These are phyloP conservation scores for Catamblyrhynchus diadema DNA, from an alignment of 2,797 vertebrate genomes.

Conservation along the genomic window DNA sequence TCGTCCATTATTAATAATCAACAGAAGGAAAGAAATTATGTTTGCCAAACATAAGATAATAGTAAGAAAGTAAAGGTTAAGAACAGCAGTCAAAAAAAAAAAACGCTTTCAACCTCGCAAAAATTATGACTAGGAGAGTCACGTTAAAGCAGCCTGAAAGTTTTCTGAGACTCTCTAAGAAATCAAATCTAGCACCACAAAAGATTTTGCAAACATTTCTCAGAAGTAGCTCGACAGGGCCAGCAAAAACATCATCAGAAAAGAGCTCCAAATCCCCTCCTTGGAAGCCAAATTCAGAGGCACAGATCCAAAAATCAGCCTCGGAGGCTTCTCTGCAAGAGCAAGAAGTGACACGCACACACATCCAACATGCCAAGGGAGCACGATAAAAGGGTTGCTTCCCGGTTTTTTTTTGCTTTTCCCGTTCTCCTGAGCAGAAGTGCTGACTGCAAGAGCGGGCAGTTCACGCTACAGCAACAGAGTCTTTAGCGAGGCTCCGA, in stretches of 20 bases:
- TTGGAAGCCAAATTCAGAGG: not conserved
- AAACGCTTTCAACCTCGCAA: not conserved
- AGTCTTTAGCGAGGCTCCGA: not conserved
- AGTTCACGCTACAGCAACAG: not conserved
- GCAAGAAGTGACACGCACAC: not conserved
- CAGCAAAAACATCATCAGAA: not conserved
- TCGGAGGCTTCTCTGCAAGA: not conserved
- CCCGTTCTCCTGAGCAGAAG: not conserved
- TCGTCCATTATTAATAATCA: not conserved
- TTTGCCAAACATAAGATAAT: not conserved
- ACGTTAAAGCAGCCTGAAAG: not conserved
- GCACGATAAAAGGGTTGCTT: rapidly evolving
- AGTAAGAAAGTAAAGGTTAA: not conserved
- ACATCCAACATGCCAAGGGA: not conserved
- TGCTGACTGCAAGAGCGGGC: not conserved
- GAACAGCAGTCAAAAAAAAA: not conserved
- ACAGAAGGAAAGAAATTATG: not conserved
- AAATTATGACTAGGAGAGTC: rapidly evolving
- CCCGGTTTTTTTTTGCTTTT: not conserved
- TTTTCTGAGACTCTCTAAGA: not conserved
- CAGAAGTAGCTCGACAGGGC: not conserved
- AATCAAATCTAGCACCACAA: not conserved
- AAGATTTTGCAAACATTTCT: not conserved
- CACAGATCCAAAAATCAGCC: not conserved
- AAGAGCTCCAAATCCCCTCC: not conserved